Evolutionary conservation across 2,888 invertebrate species (phyloP).

Genomic region (Schizaphis graminum): DNA sequence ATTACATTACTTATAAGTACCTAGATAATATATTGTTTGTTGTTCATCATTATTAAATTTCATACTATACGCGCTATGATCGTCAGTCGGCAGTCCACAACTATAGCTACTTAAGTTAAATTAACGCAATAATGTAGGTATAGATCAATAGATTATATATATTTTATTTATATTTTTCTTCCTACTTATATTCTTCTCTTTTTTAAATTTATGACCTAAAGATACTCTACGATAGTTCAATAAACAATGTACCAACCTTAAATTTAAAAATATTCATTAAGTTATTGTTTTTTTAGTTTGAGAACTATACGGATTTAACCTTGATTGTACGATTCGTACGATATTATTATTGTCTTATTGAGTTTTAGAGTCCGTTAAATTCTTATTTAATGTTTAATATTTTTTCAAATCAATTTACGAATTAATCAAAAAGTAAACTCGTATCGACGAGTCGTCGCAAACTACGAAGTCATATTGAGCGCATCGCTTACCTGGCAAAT

Average conservation of each 20-base stretch:
- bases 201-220: not conserved
- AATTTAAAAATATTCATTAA: not conserved
- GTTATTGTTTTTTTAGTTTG: not conserved
- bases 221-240: not conserved
- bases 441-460: not conserved
- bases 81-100: not conserved
- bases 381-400: not conserved
- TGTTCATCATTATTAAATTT: not conserved
- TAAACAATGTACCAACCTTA: not conserved
- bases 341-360: not conserved
- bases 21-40: not conserved
- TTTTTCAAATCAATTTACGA: not conserved
- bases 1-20: not conserved
- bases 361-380: not conserved
- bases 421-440: not conserved
- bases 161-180: too few species aligned
- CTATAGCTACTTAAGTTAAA: not conserved
- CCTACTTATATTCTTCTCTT: too few species aligned
- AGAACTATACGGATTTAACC: not conserved
- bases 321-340: not conserved
- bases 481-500: conserved; percentile 81
- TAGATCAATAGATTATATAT: too few species aligned
- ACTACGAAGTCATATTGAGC: not conserved
- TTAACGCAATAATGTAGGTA: too few species aligned
- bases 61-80: not conserved